Evolutionary conservation across 2,888 invertebrate species (phyloP).

Genomic region (Schizotus pectinicornis): DNA sequence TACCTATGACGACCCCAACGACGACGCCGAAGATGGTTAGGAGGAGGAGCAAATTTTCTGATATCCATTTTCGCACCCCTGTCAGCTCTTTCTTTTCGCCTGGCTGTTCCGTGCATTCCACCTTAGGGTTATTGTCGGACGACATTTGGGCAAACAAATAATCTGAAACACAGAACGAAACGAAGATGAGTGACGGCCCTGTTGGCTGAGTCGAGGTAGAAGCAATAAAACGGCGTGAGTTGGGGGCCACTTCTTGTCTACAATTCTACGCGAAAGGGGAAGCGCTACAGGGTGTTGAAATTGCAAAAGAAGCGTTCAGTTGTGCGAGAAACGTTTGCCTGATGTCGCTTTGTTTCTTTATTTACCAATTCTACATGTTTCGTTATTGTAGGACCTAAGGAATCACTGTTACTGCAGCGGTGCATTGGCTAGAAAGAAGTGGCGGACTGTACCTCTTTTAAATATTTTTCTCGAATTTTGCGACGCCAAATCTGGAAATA

Average conservation of each 20-base stretch:
- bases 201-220: background rate
- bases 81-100: slow-evolving; percentile 69
- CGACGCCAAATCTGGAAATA: no score
- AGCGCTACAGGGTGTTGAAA: no score
- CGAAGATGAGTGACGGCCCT: background rate
- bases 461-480: no score
- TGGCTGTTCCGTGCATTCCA: slow-evolving; percentile 56
- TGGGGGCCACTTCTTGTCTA: background rate
- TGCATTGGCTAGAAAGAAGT: no score
- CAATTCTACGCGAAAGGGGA: no score
- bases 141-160: slow-evolving; percentile 84
- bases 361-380: no score
- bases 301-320: no score
- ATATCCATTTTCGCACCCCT: slow-evolving; percentile 71
- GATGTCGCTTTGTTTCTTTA: no score
- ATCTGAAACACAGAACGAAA: slow-evolving; percentile 69
- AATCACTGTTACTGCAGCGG: no score
- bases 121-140: slow-evolving; percentile 60
- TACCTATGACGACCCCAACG: slow-evolving; percentile 76
- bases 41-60: slow-evolving; percentile 78
- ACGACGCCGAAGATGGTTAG: slow-evolving; percentile 82
- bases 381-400: no score
- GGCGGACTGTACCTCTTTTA: no score
- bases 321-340: no score
- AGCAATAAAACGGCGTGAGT: background rate